These are phyloP conservation scores for Mamestra brassicae DNA, from an alignment of 2,888 invertebrate species.

Conservation along the genomic window DNA sequence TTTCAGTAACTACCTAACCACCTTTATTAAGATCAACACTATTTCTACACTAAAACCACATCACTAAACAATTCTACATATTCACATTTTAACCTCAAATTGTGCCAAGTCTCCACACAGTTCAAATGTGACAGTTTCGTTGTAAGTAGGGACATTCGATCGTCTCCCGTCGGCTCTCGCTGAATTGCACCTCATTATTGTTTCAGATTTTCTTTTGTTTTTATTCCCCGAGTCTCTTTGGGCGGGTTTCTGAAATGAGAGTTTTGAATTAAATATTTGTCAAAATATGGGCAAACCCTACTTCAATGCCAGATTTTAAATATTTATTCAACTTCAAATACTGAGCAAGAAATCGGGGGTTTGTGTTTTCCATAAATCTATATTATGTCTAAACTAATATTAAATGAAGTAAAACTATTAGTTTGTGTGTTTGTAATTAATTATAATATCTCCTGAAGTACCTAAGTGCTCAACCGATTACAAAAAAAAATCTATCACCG, in stretches of 20 bases:
- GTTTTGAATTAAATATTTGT: not conserved
- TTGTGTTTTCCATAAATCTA: constrained; percentile 54
- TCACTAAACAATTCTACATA: not conserved
- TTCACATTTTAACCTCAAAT: not conserved
- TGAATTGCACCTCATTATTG: constrained; percentile 62
- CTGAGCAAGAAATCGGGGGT: no score
- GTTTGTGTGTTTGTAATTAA: no score
- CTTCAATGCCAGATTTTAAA: not conserved
- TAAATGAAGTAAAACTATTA: no score
- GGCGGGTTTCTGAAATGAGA: not conserved
- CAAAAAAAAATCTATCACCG: no score
- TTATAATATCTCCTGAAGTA: no score
- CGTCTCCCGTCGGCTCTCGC: constrained; percentile 73
- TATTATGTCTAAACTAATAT: not conserved
- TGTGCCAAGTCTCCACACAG: not conserved
- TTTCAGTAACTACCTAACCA: no score
- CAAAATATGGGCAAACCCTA: no score
- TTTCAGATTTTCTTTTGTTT: constrained; percentile 59
- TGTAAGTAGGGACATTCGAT: constrained; percentile 20
- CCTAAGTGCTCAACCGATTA: no score
- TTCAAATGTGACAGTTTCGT: constrained; percentile 28
- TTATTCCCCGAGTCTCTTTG: constrained; percentile 53
- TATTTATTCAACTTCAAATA: not conserved
- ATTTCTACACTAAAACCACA: not conserved
- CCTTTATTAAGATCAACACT: not conserved